phyloP scores from a whole-genome alignment of 2,888 invertebrate species.

The Ceraclea dissimilis region DNA sequence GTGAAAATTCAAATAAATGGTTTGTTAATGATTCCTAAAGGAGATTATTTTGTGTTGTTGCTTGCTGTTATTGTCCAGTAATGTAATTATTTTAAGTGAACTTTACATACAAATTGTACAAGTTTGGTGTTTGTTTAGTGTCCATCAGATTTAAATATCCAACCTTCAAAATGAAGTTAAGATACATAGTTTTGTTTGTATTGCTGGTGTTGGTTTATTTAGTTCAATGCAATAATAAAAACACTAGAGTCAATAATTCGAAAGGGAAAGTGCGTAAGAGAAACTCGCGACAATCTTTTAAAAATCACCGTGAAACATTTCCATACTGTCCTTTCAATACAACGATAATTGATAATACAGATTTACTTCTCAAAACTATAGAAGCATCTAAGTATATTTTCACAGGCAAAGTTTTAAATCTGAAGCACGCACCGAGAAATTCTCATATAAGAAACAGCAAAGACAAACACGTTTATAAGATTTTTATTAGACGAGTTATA shows the following conservation, averaged over 20 bases:
- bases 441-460: constrained; percentile 37
- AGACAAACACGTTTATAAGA: constrained; percentile 36
- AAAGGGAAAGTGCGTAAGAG: constrained; percentile 47
- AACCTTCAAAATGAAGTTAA: constrained; percentile 13
- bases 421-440: constrained; percentile 29
- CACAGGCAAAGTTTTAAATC: constrained; percentile 45
- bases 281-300: constrained; percentile 30
- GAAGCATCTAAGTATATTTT: constrained; percentile 46
- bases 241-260: constrained; percentile 34
- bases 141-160: not conserved
- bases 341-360: constrained; percentile 45
- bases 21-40: too few species aligned
- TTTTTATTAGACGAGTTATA: constrained; percentile 42
- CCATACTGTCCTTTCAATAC: constrained; percentile 47
- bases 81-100: too few species aligned
- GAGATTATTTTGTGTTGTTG: too few species aligned
- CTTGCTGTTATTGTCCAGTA: too few species aligned
- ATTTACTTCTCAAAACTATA: constrained; percentile 47
- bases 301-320: constrained; percentile 40
- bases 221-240: constrained; percentile 2
- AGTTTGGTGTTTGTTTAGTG: not conserved
- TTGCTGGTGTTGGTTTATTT: not conserved
- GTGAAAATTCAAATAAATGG: not conserved
- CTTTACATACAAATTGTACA: not conserved
- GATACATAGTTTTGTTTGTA: constrained; percentile 6